phyloP scores from a whole-genome alignment of 2,888 invertebrate genomes.

The Trachelus stipa region DNA sequence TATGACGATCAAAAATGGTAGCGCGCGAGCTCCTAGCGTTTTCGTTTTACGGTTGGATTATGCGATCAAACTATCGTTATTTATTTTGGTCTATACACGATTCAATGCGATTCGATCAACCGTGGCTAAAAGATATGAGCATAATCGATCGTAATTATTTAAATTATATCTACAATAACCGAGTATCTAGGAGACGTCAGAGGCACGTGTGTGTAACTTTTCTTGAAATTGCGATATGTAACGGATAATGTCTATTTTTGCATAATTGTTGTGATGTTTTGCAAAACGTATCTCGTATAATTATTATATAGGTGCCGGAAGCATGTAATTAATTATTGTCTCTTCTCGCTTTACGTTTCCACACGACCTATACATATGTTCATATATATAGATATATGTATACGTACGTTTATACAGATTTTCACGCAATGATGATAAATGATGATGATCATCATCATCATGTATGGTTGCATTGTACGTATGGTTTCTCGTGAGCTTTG shows the following conservation, averaged over 20 bases:
- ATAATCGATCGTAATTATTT: not conserved
- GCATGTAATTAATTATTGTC: constrained; percentile 53
- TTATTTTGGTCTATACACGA: not conserved
- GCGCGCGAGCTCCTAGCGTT: constrained; percentile 15
- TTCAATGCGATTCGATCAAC: not conserved
- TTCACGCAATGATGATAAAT: constrained; percentile 29
- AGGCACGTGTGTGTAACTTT: not conserved
- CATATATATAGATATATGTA: constrained; percentile 38
- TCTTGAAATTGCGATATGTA: constrained; percentile 11
- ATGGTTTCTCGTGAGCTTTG: constrained; percentile 56
- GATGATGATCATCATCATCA: not conserved
- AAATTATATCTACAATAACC: not conserved
- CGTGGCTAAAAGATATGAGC: not conserved
- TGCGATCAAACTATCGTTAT: constrained; percentile 8
- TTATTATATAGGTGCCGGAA: constrained; percentile 43
- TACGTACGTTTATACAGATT: constrained; percentile 29
- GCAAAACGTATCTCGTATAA: constrained; percentile 51
- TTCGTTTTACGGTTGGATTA: not conserved
- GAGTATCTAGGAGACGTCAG: not conserved
- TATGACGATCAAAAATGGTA: constrained; percentile 3
- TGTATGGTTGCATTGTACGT: constrained; percentile 40
- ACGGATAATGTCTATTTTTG: constrained; percentile 66
- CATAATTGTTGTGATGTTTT: constrained; percentile 69
- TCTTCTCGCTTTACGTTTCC: constrained; percentile 50
- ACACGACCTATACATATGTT: constrained; percentile 39